Evolutionary conservation across 2,888 invertebrate species (phyloP).

Genomic region (Sphaerophoria rueppellii): DNA sequence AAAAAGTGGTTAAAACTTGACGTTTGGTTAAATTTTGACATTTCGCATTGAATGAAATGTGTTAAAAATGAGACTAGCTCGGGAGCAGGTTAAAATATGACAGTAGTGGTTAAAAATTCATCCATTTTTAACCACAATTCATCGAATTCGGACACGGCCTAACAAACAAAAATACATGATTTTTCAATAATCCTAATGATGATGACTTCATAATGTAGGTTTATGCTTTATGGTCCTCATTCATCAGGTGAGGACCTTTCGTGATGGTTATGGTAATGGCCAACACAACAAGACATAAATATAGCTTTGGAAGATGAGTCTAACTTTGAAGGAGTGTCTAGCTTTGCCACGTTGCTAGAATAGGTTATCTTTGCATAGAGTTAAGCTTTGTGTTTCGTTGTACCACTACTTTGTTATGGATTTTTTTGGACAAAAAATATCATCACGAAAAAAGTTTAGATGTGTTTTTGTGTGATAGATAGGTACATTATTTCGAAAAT

Average conservation of each 20-base stretch:
- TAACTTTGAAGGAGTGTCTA: conserved; percentile 30
- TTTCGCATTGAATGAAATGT: too few species aligned
- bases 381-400: background rate
- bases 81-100: too few species aligned
- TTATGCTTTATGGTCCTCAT: conserved; percentile 6
- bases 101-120: too few species aligned
- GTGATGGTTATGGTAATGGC: conserved; percentile 37
- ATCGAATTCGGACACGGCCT: too few species aligned
- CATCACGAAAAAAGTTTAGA: too few species aligned
- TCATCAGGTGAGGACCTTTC: conserved; percentile 1
- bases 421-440: too few species aligned
- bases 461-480: too few species aligned
- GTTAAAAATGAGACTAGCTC: too few species aligned
- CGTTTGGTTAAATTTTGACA: too few species aligned
- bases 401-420: background rate
- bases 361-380: conserved; percentile 14
- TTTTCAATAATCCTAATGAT: conserved; percentile 74
- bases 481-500: too few species aligned
- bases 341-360: conserved; percentile 28
- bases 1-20: too few species aligned
- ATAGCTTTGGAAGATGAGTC: conserved; percentile 68
- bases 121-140: too few species aligned
- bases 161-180: conserved; percentile 73
- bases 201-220: conserved; percentile 61
- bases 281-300: conserved; percentile 67